Evolutionary conservation across 2,113 vertebrate species (phyloP).

Genomic region (Acrocephalus arundinaceus): DNA sequence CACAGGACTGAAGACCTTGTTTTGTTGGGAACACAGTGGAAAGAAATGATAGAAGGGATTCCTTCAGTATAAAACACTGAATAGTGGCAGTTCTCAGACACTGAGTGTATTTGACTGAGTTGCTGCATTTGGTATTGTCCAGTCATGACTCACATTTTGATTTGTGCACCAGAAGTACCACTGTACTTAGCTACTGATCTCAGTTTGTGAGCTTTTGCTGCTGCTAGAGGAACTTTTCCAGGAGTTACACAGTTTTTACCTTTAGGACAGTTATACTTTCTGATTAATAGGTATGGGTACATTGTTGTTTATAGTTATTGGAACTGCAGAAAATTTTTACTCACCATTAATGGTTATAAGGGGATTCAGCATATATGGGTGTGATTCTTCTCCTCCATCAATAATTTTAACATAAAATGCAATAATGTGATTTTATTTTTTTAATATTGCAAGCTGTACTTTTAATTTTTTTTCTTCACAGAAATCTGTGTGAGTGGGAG

Average conservation of each 20-base stretch:
- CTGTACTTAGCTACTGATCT: background rate
- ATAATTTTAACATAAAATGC: background rate
- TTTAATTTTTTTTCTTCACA: background rate
- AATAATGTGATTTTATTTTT: background rate
- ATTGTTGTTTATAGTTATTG: background rate
- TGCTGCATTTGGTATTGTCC: background rate
- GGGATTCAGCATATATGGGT: background rate
- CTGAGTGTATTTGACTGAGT: background rate
- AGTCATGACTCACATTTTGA: background rate
- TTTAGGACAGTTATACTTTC: background rate
- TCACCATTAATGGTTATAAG: background rate
- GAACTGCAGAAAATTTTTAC: background rate
- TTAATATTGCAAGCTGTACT: background rate
- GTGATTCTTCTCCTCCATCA: background rate
- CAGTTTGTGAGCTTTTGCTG: background rate
- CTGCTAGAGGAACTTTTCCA: background rate
- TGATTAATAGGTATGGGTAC: background rate
- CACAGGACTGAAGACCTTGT: background rate
- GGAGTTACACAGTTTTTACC: background rate
- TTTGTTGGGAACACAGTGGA: background rate
- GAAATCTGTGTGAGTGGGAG: background rate
- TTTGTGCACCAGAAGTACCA: background rate
- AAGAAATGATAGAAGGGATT: background rate
- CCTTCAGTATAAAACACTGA: background rate
- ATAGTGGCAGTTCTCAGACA: background rate